Conservation (phyloP, 2,888 invertebrate species). For the Kryphioiulus occultus region DNA sequence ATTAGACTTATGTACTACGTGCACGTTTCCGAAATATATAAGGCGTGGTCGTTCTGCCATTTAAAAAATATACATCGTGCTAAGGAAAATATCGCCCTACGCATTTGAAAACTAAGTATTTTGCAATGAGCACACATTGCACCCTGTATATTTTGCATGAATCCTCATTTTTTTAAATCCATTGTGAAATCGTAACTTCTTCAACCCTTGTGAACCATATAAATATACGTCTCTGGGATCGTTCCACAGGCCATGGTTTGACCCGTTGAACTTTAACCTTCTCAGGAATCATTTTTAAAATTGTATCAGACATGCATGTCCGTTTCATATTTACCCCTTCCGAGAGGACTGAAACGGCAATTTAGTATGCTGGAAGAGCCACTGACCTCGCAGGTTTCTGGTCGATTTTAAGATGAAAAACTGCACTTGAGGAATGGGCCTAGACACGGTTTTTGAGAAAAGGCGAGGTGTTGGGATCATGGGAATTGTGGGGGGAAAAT, state of each 20-base stretch:
- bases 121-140: too few relatives aligned
- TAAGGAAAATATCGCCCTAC: background rate
- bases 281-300: background rate
- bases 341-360: background rate
- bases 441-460: background rate
- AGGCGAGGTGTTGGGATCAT: background rate
- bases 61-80: background rate
- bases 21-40: background rate
- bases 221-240: too few relatives aligned
- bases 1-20: slow-evolving; percentile 28
- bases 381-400: slow-evolving; percentile 30
- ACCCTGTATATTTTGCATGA: too few relatives aligned
- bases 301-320: background rate
- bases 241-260: too few relatives aligned
- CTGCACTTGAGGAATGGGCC: background rate
- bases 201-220: too few relatives aligned
- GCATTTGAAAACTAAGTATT: too few relatives aligned
- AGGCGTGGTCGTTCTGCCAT: background rate
- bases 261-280: background rate
- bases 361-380: background rate
- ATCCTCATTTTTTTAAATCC: too few relatives aligned
- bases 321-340: background rate
- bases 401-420: slow-evolving; percentile 31
- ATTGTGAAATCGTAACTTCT: too few relatives aligned
- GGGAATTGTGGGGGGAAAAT: background rate